Conservation (phyloP, 2,797 vertebrate species). For the Percopsis omiscomaycus region DNA sequence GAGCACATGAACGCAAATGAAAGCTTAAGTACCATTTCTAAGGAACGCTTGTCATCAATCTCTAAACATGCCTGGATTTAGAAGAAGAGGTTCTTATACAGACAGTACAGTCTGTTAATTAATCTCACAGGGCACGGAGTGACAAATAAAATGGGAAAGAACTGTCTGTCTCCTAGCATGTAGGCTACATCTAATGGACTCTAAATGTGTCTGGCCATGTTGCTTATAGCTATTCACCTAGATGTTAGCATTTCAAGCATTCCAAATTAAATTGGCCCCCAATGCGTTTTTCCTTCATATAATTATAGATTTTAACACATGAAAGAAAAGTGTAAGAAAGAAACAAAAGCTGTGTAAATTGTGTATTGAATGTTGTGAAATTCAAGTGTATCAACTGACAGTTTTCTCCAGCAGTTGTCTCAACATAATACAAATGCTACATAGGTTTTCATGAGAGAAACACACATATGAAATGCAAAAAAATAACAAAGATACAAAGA, state of each 20-base stretch:
- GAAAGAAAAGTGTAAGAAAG: slow-evolving; percentile 37
- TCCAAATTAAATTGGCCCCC: slow-evolving; percentile 61
- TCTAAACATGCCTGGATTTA: slow-evolving; percentile 29
- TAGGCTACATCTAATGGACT: slow-evolving; percentile 43
- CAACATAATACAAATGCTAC: slow-evolving; percentile 39
- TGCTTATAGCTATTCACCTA: slow-evolving; percentile 53
- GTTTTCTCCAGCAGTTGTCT: slow-evolving; percentile 39
- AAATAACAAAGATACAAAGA: slow-evolving; percentile 45
- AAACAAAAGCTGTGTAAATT: slow-evolving; percentile 39
- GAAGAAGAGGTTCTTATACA: background rate
- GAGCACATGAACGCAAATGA: background rate
- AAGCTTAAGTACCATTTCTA: background rate
- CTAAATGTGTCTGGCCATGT: slow-evolving; percentile 30
- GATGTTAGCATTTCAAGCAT: slow-evolving; percentile 44
- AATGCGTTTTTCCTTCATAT: slow-evolving; percentile 63
- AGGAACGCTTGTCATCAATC: background rate
- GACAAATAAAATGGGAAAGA: slow-evolving; percentile 25
- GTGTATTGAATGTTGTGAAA: slow-evolving; percentile 45
- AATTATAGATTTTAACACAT: slow-evolving; percentile 40
- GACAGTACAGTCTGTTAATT: slow-evolving; percentile 8
- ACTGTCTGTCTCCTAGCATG: slow-evolving; percentile 18
- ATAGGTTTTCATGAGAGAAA: slow-evolving; percentile 44
- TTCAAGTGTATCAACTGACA: slow-evolving; percentile 65
- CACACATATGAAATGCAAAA: slow-evolving; percentile 37
- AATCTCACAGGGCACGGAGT: slow-evolving; percentile 15